These are phyloP conservation scores for Steinernema carpocapsae DNA, from an alignment of 2,888 invertebrate species.

Conservation along the genomic window DNA sequence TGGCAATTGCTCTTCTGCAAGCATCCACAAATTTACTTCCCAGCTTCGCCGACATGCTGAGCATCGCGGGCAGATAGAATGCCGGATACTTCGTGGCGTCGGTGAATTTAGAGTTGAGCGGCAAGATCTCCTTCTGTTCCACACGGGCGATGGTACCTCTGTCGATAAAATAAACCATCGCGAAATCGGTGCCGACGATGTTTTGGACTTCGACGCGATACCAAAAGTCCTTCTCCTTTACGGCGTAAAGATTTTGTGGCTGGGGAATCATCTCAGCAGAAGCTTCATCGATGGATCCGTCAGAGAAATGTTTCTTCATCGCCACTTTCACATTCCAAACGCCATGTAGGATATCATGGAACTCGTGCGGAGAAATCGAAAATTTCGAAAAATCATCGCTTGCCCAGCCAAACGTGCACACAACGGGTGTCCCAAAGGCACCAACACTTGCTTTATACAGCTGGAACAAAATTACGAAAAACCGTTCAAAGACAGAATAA, in stretches of 20 bases:
- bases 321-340: conserved; percentile 30
- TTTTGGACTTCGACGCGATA: conserved; percentile 26
- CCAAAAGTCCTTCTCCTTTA: conserved; percentile 28
- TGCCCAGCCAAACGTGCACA: conserved; percentile 10
- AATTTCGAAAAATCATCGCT: conserved; percentile 20
- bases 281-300: conserved; percentile 9
- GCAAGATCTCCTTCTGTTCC: conserved; percentile 8
- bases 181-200: conserved; percentile 20
- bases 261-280: conserved; percentile 18
- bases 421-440: not conserved
- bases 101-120: conserved; percentile 21
- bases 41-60: conserved; percentile 17
- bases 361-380: conserved; percentile 14
- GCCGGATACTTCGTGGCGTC: conserved; percentile 19
- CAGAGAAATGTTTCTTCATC: conserved; percentile 27
- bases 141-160: conserved; percentile 6
- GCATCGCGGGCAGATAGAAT: conserved; percentile 16
- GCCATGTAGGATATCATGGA: conserved; percentile 12
- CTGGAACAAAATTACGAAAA: no score
- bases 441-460: conserved; percentile 12
- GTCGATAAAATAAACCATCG: conserved; percentile 24
- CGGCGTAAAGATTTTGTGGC: conserved; percentile 12
- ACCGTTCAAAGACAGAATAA: no score
- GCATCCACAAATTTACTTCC: conserved; percentile 20
- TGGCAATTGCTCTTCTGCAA: not conserved